Conservation (phyloP, 2,888 invertebrate genomes). For the Anoplius nigerrimus region DNA sequence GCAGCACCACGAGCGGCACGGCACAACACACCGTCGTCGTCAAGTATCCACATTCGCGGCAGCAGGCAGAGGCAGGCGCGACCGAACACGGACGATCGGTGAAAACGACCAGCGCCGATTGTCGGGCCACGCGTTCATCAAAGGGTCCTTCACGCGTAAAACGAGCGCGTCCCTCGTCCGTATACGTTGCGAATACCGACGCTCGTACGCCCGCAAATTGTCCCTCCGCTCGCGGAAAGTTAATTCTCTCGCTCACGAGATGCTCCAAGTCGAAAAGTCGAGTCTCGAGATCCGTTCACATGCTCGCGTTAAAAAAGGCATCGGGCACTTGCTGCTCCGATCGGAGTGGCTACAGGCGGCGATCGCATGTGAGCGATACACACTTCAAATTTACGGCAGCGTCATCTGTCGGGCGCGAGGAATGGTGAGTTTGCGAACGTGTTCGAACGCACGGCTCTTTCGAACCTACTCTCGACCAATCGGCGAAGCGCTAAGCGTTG, state of each 20-base stretch:
- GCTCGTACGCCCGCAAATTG: slow-evolving; percentile 29
- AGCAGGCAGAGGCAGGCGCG: slow-evolving; percentile 40
- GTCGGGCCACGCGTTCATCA: slow-evolving; percentile 36
- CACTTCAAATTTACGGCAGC: too few species aligned
- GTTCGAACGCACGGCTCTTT: too few species aligned
- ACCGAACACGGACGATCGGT: slow-evolving; percentile 34
- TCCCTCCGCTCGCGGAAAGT: slow-evolving; percentile 37
- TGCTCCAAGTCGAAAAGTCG: slow-evolving; percentile 54
- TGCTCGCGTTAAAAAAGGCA: slow-evolving; percentile 60
- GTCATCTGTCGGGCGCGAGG: too few species aligned
- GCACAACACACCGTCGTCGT: slow-evolving; percentile 37
- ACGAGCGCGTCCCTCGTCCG: slow-evolving; percentile 27
- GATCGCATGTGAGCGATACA: slow-evolving; percentile 24
- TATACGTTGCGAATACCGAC: slow-evolving; percentile 11
- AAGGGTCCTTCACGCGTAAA: slow-evolving; percentile 30
- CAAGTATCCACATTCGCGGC: slow-evolving; percentile 53
- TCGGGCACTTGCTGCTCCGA: slow-evolving; percentile 39
- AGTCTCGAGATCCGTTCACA: slow-evolving; percentile 61
- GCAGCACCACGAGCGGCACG: slow-evolving; percentile 25
- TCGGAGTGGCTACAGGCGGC: slow-evolving; percentile 11
- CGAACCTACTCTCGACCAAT: too few species aligned
- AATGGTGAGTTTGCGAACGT: too few species aligned
- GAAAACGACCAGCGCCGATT: slow-evolving; percentile 30
- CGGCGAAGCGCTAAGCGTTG: too few species aligned
- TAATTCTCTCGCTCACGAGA: slow-evolving; percentile 43